Percentiles rank a stretch among this genome's conserved stretches.
phyloP scores from a whole-genome alignment of 1,140 invertebrate genomes.

The Phortica variegata region DNA sequence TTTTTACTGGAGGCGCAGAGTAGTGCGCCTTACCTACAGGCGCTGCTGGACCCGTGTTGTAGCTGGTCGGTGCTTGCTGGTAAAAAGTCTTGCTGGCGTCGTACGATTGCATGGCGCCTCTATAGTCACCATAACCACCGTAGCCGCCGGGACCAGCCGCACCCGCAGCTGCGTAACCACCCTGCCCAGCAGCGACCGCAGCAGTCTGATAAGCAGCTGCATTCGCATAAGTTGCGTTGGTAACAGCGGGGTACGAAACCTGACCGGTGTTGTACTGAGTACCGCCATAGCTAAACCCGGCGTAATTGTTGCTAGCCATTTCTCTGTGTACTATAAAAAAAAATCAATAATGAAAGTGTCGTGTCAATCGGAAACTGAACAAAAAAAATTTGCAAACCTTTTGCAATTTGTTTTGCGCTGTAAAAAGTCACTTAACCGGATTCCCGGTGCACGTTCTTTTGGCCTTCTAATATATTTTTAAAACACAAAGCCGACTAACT shows the following conservation, averaged over 20 bases:
- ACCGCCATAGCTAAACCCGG: constrained; percentile 86
- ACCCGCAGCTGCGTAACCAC: constrained; percentile 38
- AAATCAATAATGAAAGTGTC: neutral
- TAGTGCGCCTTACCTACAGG: constrained; percentile 58
- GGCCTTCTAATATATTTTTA: too few species aligned
- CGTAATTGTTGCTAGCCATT: constrained; percentile 92
- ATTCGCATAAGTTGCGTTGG: constrained; percentile 53
- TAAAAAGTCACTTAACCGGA: constrained; percentile 26
- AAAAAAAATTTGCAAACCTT: neutral
- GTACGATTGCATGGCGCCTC: constrained; percentile 63
- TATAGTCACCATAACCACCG: constrained; percentile 70
- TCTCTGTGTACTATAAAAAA: constrained; percentile 1
- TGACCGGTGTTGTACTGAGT: constrained; percentile 77
- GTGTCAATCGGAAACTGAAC: neutral
- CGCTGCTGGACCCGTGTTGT: constrained; percentile 58
- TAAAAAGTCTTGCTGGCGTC: constrained; percentile 69
- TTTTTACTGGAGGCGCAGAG: constrained; percentile 60
- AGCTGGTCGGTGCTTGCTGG: constrained; percentile 64
- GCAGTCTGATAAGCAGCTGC: constrained; percentile 48
- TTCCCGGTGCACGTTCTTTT: too few species aligned
- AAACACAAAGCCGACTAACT: too few species aligned
- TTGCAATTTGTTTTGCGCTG: constrained; percentile 41
- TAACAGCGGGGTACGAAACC: constrained; percentile 49
- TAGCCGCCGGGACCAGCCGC: constrained; percentile 65
- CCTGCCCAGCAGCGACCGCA: constrained; percentile 48